Evolutionary conservation across 2,888 invertebrate species (phyloP).

Genomic region (Orthosia cruda): DNA sequence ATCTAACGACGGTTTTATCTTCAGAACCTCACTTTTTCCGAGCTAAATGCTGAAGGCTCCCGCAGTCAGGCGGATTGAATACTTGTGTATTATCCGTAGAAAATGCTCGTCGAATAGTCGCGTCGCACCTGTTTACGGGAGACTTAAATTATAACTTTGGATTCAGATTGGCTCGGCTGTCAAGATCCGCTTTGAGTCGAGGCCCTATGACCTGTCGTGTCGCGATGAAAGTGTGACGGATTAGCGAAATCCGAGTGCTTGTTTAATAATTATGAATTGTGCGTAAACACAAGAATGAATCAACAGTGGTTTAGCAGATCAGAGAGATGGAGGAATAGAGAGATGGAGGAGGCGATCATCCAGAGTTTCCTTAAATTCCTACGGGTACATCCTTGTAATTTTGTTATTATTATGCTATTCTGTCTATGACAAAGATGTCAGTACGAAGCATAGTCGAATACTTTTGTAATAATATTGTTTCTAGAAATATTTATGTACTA

Average conservation of each 20-base stretch:
- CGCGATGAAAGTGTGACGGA: slow-evolving; percentile 84
- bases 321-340: slow-evolving; percentile 46
- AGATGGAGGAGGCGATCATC: slow-evolving; percentile 78
- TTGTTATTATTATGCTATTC: slow-evolving; percentile 15
- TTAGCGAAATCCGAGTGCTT: slow-evolving; percentile 78
- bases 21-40: slow-evolving; percentile 2
- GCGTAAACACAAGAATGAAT: slow-evolving; percentile 71
- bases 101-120: not conserved
- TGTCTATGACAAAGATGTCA: not conserved
- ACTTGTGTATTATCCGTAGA: not conserved
- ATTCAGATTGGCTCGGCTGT: slow-evolving; percentile 67
- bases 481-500: not conserved
- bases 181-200: slow-evolving; percentile 56
- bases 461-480: slow-evolving; percentile 7
- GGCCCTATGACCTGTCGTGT: slow-evolving; percentile 52
- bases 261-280: slow-evolving; percentile 66
- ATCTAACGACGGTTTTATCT: not conserved
- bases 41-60: slow-evolving; percentile 44
- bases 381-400: slow-evolving; percentile 75
- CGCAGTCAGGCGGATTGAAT: not conserved
- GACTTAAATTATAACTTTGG: slow-evolving; percentile 67
- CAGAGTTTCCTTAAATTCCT: slow-evolving; percentile 78
- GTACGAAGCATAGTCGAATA: not conserved
- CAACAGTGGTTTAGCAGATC: slow-evolving; percentile 66
- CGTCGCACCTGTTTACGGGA: too few relatives aligned